Evolutionary conservation across 2,797 vertebrate genomes (phyloP).

Genomic region (Rhadinocentrus ornatus): DNA sequence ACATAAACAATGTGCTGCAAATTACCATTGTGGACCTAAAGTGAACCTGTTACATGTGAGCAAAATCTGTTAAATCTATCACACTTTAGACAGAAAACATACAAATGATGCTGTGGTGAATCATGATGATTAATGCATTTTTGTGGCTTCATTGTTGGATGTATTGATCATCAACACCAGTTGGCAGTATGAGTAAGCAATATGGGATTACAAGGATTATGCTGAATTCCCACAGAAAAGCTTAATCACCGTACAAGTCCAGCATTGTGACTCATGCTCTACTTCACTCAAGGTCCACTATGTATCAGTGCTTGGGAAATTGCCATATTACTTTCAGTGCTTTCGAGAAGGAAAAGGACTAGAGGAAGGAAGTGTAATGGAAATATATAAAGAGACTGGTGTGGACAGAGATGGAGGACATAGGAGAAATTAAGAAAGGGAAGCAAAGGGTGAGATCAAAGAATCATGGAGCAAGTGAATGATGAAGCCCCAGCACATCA

Average conservation of each 20-base stretch:
- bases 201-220: constrained; percentile 2
- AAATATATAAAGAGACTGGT: constrained; percentile 49
- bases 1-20: constrained; percentile 37
- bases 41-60: not conserved
- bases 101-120: constrained; percentile 20
- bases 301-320: constrained; percentile 63
- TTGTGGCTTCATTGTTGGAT: constrained; percentile 21
- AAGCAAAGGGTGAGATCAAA: constrained; percentile 65
- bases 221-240: constrained; percentile 33
- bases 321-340: constrained; percentile 46
- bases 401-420: constrained; percentile 43
- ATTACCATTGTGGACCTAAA: not conserved
- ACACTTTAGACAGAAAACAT: constrained; percentile 5
- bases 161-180: constrained; percentile 36
- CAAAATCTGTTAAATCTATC: not conserved
- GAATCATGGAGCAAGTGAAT: constrained; percentile 30
- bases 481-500: constrained; percentile 42
- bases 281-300: constrained; percentile 50
- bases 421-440: constrained; percentile 28
- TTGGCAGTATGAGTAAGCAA: constrained; percentile 30
- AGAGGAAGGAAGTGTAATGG: constrained; percentile 24
- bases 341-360: constrained; percentile 47
- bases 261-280: constrained; percentile 55
- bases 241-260: constrained; percentile 42
- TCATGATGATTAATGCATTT: constrained; percentile 38